phyloP scores from a whole-genome alignment of 2,113 vertebrate species.

The Chionomys nivalis region DNA sequence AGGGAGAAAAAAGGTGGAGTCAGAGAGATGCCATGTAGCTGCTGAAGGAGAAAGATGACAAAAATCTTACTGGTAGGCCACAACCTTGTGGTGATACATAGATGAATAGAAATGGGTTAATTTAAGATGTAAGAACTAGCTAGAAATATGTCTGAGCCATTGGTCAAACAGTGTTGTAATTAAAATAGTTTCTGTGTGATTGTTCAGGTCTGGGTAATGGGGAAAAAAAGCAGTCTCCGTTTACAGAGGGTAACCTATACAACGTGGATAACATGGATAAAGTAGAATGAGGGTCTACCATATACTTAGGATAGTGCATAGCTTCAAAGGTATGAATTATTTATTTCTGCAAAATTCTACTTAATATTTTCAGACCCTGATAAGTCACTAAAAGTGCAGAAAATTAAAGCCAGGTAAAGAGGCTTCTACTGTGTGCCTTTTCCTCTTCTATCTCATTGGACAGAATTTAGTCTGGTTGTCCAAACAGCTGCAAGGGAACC shows the following conservation, averaged over 20 bases:
- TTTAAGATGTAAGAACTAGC: no score
- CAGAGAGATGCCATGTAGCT: no score
- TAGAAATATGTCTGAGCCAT: no score
- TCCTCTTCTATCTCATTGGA: neutral
- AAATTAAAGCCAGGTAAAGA: neutral
- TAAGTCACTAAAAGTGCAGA: neutral
- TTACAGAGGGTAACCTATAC: neutral
- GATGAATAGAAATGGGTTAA: no score
- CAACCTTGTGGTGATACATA: no score
- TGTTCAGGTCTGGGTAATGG: no score
- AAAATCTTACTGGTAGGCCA: no score
- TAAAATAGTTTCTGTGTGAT: no score
- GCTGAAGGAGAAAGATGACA: no score
- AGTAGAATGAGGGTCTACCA: neutral
- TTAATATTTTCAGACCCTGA: neutral
- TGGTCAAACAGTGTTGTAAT: no score
- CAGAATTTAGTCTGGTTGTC: neutral
- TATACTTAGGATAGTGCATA: neutral
- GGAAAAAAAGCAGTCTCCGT: no score
- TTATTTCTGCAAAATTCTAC: neutral
- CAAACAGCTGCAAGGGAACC: neutral
- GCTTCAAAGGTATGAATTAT: neutral
- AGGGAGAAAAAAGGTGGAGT: no score
- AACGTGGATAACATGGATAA: neutral
- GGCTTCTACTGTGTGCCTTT: neutral